These are phyloP conservation scores for Arizona elegans DNA, from an alignment of 2,113 vertebrate species.

Conservation along the genomic window DNA sequence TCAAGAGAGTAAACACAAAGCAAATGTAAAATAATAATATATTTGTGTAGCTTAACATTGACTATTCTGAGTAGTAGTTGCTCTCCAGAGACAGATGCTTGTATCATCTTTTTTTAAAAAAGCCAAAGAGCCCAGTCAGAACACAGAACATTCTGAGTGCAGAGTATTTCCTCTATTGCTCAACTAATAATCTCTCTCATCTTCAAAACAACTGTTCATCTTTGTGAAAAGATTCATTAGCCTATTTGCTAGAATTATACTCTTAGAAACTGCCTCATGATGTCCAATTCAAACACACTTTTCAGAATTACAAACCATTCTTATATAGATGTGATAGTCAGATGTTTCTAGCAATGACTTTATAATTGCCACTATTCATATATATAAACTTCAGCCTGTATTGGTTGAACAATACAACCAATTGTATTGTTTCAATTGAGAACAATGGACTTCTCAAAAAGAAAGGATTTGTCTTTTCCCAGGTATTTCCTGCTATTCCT, in stretches of 20 bases:
- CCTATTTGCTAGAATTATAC: not conserved
- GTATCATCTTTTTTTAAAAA: not conserved
- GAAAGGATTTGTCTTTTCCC: not conserved
- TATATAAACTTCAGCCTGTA: not conserved
- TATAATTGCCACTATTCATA: not conserved
- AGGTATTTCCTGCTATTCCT: not conserved
- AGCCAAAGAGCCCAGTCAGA: not conserved
- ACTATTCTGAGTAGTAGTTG: not conserved
- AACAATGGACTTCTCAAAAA: not conserved
- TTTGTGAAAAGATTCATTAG: not conserved
- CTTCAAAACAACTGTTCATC: not conserved
- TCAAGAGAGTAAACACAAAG: not conserved
- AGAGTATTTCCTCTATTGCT: not conserved
- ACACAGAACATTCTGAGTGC: not conserved
- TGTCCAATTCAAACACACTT: not conserved
- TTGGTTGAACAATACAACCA: not conserved
- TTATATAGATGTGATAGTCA: not conserved
- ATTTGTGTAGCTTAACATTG: not conserved
- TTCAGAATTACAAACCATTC: not conserved
- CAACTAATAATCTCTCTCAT: not conserved
- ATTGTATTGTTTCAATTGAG: not conserved
- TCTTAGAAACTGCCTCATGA: not conserved
- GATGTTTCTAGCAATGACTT: not conserved
- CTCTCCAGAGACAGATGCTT: not conserved
- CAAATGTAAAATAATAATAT: not conserved